phyloP scores from a whole-genome alignment of 1,140 invertebrate genomes.

The Ganaspis sp. region DNA sequence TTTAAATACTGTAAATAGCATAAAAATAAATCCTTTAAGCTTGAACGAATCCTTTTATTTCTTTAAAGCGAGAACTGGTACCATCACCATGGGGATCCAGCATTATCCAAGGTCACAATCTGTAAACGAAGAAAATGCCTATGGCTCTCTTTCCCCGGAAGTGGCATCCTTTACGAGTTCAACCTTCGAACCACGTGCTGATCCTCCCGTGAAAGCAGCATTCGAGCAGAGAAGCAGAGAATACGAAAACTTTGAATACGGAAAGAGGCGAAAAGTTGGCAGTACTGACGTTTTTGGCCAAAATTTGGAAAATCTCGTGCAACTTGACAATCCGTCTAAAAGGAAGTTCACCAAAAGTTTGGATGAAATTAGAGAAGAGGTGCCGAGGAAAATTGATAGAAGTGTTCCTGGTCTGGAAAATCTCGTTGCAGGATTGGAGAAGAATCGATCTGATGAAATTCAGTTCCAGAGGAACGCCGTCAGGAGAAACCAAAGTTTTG shows the following conservation, averaged over 20 bases:
- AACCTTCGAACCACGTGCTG: conserved; percentile 61
- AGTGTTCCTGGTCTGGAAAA: conserved; percentile 53
- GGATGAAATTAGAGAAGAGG: conserved; percentile 69
- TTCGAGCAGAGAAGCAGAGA: conserved; percentile 15
- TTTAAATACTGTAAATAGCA: not conserved
- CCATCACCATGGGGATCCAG: conserved; percentile 66
- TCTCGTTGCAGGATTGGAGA: conserved; percentile 46
- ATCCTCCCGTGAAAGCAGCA: conserved; percentile 16
- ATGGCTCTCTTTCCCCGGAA: conserved; percentile 64
- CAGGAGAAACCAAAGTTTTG: conserved; percentile 71
- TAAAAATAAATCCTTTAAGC: not conserved
- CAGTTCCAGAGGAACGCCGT: conserved; percentile 54
- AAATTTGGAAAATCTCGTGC: conserved; percentile 69
- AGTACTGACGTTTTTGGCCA: conserved; percentile 68
- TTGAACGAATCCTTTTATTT: not conserved
- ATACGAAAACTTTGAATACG: conserved; percentile 52
- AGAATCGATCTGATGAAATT: conserved; percentile 23
- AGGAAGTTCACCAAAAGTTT: conserved; percentile 65
- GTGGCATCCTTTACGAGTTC: conserved; percentile 66
- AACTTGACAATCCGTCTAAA: conserved; percentile 61
- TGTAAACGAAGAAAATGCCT: conserved; percentile 59
- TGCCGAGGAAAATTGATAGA: conserved; percentile 53
- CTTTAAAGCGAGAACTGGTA: conserved; percentile 60
- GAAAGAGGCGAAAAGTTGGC: conserved; percentile 60
- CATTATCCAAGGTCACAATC: conserved; percentile 64